A percentile compares a stretch with the other conserved stretches of the same genome.
These are phyloP conservation scores for Perithous albicinctus DNA, from an alignment of 2,888 invertebrate species.

Conservation along the genomic window DNA sequence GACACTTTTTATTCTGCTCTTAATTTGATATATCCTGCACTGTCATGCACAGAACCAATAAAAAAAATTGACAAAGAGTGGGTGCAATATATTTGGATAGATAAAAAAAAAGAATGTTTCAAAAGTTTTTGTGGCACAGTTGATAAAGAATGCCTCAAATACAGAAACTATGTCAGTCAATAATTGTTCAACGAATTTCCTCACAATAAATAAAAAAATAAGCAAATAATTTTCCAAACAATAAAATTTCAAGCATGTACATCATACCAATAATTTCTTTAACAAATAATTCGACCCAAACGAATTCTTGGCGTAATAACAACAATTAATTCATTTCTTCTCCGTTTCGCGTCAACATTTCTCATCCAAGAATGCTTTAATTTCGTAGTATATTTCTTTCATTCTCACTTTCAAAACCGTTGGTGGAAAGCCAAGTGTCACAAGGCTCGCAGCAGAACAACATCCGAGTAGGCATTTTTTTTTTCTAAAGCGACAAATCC, in stretches of 20 bases:
- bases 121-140: too few relatives aligned
- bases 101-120: too few relatives aligned
- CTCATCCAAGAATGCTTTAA: neutral
- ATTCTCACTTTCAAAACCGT: constrained; percentile 23
- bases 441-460: constrained; percentile 19
- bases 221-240: too few relatives aligned
- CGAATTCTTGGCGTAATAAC: neutral
- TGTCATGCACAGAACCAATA: too few relatives aligned
- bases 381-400: neutral
- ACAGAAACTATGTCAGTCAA: too few relatives aligned
- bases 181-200: too few relatives aligned
- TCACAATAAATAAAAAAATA: too few relatives aligned
- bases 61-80: too few relatives aligned
- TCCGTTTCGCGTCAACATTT: neutral
- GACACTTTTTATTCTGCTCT: too few relatives aligned
- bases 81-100: too few relatives aligned
- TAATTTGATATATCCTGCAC: too few relatives aligned
- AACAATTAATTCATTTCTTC: neutral
- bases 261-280: neutral
- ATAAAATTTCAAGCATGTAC: neutral
- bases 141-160: too few relatives aligned
- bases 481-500: constrained; percentile 23
- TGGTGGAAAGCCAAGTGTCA: neutral
- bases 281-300: neutral
- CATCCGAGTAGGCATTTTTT: constrained; percentile 13